A percentile compares a stretch with the other conserved stretches of the same genome.
Evolutionary conservation across 2,113 vertebrate genomes (phyloP).

Genomic region (Sterrhoptilus dennistouni): DNA sequence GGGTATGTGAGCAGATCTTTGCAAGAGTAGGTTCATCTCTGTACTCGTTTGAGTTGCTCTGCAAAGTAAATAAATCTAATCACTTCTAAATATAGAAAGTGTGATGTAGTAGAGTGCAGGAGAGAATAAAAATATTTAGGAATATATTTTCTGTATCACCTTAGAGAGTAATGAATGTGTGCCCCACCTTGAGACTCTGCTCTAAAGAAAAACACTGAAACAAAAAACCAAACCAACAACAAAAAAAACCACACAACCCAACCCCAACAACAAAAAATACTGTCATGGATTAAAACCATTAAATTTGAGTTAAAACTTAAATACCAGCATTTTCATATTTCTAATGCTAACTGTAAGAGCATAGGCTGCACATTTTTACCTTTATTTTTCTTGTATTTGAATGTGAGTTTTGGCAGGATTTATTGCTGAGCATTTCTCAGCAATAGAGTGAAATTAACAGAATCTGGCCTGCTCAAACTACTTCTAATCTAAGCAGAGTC

Average conservation of each 20-base stretch:
- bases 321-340: not conserved
- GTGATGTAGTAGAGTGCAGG: not conserved
- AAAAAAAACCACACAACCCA: no score
- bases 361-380: not conserved
- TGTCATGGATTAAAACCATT: not conserved
- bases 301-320: not conserved
- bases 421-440: not conserved
- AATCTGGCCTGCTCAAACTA: not conserved
- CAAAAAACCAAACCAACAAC: not conserved
- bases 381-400: not conserved
- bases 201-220: not conserved
- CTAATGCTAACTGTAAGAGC: not conserved
- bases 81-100: slow-evolving; percentile 8
- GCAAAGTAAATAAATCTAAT: slow-evolving; percentile 48
- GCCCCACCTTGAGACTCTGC: not conserved
- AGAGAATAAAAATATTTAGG: not conserved
- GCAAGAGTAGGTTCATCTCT: not conserved
- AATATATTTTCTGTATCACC: not conserved
- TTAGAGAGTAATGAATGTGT: not conserved
- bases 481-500: not conserved
- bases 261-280: no score
- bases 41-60: not conserved
- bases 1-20: slow-evolving; percentile 31
- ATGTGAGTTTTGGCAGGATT: not conserved
- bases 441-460: not conserved